These are phyloP conservation scores for Enteromius thamalakanensis DNA, from an alignment of 2,797 vertebrate genomes.

Conservation along the genomic window DNA sequence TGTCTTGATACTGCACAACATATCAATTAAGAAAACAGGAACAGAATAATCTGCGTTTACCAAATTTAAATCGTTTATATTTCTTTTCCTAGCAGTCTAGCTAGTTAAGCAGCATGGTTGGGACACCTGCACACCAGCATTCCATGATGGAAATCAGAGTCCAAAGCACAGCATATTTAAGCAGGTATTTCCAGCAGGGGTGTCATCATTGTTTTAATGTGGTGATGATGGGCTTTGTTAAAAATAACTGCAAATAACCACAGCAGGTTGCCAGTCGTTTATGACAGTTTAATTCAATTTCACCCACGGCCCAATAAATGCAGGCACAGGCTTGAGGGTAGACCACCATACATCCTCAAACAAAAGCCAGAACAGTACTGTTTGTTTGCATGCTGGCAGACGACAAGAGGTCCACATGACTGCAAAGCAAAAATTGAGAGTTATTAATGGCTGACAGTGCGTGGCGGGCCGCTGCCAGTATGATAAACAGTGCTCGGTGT, in stretches of 20 bases:
- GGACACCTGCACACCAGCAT: slow-evolving; percentile 11
- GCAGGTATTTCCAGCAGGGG: slow-evolving; percentile 3
- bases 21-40: neutral
- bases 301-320: slow-evolving; percentile 36
- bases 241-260: slow-evolving; percentile 40
- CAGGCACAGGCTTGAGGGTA: slow-evolving; percentile 20
- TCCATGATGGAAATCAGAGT: neutral
- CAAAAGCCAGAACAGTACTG: slow-evolving; percentile 28
- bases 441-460: slow-evolving; percentile 60
- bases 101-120: neutral
- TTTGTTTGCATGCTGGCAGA: slow-evolving; percentile 51
- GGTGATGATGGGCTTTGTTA: slow-evolving; percentile 26
- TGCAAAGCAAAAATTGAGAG: slow-evolving; percentile 46
- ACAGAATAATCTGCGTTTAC: neutral
- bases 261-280: slow-evolving; percentile 36
- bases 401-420: slow-evolving; percentile 36
- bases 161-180: slow-evolving; percentile 1
- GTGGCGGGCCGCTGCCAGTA: slow-evolving; percentile 40
- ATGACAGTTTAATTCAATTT: slow-evolving; percentile 42
- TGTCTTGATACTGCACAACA: neutral
- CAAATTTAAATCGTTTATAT: neutral
- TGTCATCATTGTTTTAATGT: slow-evolving; percentile 32
- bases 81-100: neutral
- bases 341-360: slow-evolving; percentile 37
- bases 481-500: slow-evolving; percentile 64